Percentiles rank a stretch among this genome's conserved stretches.
Evolutionary conservation across 2,888 invertebrate genomes (phyloP).

Genomic region (Notocelia uddmanniana): DNA sequence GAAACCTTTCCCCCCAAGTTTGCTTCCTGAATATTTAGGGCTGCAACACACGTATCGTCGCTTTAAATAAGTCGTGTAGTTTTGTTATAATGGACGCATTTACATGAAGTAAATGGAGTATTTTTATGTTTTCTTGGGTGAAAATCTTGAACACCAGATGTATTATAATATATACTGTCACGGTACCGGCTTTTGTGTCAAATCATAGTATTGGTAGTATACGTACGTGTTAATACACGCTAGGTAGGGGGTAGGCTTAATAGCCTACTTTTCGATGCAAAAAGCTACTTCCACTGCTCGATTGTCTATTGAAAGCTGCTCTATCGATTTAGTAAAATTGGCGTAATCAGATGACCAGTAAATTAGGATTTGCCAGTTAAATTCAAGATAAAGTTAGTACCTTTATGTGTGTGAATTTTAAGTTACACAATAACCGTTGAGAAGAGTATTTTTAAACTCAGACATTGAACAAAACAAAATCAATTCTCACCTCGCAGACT

Average conservation of each 20-base stretch:
- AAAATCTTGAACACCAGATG: background rate
- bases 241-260: too few species aligned
- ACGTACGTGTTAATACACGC: too few species aligned
- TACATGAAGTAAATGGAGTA: conserved; percentile 8
- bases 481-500: conserved; percentile 3
- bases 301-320: too few species aligned
- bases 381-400: background rate
- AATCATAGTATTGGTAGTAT: too few species aligned
- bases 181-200: too few species aligned
- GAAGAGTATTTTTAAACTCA: background rate
- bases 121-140: background rate
- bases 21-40: conserved; percentile 24
- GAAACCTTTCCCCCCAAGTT: conserved; percentile 17
- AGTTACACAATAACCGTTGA: background rate
- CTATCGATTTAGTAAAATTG: too few species aligned
- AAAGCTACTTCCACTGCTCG: too few species aligned
- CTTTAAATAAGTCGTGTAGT: conserved; percentile 17
- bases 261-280: too few species aligned
- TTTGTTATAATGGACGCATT: conserved; percentile 1
- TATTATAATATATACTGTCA: too few species aligned
- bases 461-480: background rate
- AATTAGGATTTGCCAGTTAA: too few species aligned
- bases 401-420: too few species aligned
- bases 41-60: conserved; percentile 4
- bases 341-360: too few species aligned